Conservation (phyloP, 1,140 invertebrate species). For the Drosophila eugracilis region DNA sequence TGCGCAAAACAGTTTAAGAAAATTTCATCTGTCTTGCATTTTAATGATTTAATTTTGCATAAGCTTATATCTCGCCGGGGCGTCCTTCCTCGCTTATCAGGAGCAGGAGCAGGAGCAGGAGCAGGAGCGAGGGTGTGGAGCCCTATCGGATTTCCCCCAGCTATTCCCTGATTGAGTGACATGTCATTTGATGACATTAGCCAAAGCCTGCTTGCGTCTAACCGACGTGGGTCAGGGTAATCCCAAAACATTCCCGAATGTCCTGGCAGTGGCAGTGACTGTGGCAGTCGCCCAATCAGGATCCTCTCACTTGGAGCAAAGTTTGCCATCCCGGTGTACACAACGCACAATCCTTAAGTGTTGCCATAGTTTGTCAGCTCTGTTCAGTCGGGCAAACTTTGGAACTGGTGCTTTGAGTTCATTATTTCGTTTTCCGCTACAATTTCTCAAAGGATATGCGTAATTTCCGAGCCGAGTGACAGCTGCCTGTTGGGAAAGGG, state of each 20-base stretch:
- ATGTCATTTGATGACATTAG: conserved; percentile 71
- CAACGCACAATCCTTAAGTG: conserved; percentile 24
- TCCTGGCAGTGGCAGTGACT: background rate
- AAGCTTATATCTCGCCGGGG: conserved; percentile 55
- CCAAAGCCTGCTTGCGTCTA: conserved; percentile 58
- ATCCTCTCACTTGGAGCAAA: background rate
- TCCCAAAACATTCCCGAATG: conserved; percentile 16
- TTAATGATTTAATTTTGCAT: conserved; percentile 80
- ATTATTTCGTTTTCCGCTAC: conserved; percentile 64
- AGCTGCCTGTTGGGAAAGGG: conserved; percentile 38
- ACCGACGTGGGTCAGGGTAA: conserved; percentile 54
- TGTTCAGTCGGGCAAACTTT: conserved; percentile 41
- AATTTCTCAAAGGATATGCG: conserved; percentile 76
- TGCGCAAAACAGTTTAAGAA: conserved; percentile 78
- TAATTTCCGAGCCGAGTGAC: conserved; percentile 60
- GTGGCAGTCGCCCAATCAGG: background rate
- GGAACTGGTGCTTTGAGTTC: conserved; percentile 42
- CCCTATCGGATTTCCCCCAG: conserved; percentile 20
- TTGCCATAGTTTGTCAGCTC: conserved; percentile 50
- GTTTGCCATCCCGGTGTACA: conserved; percentile 24
- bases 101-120: background rate
- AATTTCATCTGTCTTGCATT: conserved; percentile 74
- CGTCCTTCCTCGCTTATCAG: conserved; percentile 19
- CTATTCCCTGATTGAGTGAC: conserved; percentile 54
- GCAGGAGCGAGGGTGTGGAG: conserved; percentile 14